These are phyloP conservation scores for Aspidoscelis tigris DNA, from an alignment of 2,113 vertebrate species.

Conservation along the genomic window DNA sequence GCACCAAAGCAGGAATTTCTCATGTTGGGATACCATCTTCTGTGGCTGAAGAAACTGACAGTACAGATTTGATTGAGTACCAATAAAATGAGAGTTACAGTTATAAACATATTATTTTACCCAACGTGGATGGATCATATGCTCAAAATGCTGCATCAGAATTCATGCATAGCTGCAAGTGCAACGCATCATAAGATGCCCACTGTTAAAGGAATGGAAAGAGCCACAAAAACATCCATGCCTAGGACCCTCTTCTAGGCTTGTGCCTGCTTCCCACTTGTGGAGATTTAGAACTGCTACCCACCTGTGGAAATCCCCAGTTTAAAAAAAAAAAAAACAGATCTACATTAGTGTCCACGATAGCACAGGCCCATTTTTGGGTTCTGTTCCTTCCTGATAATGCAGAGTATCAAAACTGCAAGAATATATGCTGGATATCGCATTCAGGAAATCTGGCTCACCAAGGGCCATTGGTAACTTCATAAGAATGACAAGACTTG, in stretches of 20 bases:
- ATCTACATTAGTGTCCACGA: no score
- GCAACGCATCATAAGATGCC: not conserved
- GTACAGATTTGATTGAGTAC: not conserved
- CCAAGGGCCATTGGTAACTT: not conserved
- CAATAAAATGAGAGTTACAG: not conserved
- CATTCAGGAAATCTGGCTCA: not conserved
- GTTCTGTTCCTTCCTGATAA: not conserved
- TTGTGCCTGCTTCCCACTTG: not conserved
- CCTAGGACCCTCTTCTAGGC: not conserved
- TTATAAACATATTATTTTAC: not conserved
- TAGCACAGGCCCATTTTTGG: not conserved
- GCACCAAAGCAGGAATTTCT: no score
- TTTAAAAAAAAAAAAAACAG: not conserved
- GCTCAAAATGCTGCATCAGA: not conserved
- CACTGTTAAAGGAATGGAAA: not conserved
- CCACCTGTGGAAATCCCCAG: not conserved
- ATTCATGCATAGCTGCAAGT: not conserved
- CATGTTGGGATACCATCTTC: no score
- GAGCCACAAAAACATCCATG: not conserved
- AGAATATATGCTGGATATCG: no score
- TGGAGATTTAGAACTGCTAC: not conserved
- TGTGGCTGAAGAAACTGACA: not conserved
- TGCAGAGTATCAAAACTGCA: not conserved
- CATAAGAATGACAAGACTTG: not conserved
- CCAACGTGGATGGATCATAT: not conserved